Base-by-base conservation (phyloP, 2,888 invertebrate species). In the Pemphredon lugubris region DNA sequence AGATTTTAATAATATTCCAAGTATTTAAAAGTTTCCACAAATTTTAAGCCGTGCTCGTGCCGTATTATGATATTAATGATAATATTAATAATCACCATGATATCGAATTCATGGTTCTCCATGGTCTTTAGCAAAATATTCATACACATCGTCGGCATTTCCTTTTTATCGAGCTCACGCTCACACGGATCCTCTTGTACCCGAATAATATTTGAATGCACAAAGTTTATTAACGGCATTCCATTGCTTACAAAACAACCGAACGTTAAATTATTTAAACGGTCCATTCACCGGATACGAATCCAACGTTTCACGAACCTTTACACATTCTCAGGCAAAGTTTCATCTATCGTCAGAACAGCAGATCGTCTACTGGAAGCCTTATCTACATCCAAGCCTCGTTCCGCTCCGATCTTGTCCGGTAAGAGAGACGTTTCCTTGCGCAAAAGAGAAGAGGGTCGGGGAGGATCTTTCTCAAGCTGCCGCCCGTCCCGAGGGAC, bases 401-500 rank as follows among this genome's bases (percentile, higher is more conserved):
- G 26, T 21, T 44, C 47, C 23, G 30, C 59, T 53, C 44, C 18
- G 37, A 42, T 68, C 57, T 59, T 50, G 37, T 20, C 47, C 53
- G 48, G 37, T 18, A 30, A 16, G 64, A 63, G 65, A 42, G 45
- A 57, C 9, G 59, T n/a, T 26, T 26, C 7, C 26, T 26, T 3
- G 26, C 26, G n/a, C 26, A 26, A 26, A 7, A 26, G 26, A 26
- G 26, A 26, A 26, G 54, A 60, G 57, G 32, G 21, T 69, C 53
- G 61, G 66, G 55, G 57, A 73, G 64, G 57, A 70, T 70, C 73
- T 55, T 48, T 65, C 60, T 61, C 57, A 61, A 73, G 77, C 66
- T 68, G 72, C 42, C 18, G 64, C 42, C 44, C 57, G 75, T 72
- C 83, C 74, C 73, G 40, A 55, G 75, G 72, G 83, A 78, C 74